Evolutionary conservation across 2,797 vertebrate species (phyloP).

Genomic region (Graptemys geographica): DNA sequence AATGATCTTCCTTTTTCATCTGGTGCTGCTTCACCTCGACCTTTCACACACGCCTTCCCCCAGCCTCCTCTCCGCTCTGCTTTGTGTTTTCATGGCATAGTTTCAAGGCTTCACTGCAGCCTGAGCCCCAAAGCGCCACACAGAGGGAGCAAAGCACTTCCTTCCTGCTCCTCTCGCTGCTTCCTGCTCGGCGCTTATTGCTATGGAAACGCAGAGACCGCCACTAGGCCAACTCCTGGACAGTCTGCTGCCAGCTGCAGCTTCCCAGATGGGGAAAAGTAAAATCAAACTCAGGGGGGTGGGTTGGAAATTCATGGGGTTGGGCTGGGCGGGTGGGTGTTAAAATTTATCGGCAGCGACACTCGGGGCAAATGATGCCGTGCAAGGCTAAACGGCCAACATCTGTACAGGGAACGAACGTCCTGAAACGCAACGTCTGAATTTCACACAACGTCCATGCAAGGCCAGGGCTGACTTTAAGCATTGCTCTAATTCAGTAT

Average conservation of each 20-base stretch:
- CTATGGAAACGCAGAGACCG: constrained; percentile 30
- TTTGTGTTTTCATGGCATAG: background rate
- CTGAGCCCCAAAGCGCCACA: background rate
- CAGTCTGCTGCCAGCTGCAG: background rate
- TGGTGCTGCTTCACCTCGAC: background rate
- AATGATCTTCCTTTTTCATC: background rate
- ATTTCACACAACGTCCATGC: background rate
- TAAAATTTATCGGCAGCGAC: background rate
- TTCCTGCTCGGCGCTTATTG: constrained; percentile 64
- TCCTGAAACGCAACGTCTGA: background rate
- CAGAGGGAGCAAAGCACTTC: background rate
- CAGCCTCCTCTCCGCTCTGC: background rate
- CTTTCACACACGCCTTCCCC: too few relatives aligned
- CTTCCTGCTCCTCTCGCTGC: constrained; percentile 70
- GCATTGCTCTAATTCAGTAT: background rate
- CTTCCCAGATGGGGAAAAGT: background rate
- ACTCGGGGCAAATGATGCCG: background rate
- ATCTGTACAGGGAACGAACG: too few relatives aligned
- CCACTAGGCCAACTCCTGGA: background rate
- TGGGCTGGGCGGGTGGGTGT: background rate
- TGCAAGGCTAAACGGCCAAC: background rate
- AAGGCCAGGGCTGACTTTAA: background rate
- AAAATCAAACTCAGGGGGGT: background rate
- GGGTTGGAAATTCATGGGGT: background rate
- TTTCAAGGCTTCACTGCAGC: background rate